phyloP scores from a whole-genome alignment of 2,113 vertebrate species.

The Salminus brasiliensis region DNA sequence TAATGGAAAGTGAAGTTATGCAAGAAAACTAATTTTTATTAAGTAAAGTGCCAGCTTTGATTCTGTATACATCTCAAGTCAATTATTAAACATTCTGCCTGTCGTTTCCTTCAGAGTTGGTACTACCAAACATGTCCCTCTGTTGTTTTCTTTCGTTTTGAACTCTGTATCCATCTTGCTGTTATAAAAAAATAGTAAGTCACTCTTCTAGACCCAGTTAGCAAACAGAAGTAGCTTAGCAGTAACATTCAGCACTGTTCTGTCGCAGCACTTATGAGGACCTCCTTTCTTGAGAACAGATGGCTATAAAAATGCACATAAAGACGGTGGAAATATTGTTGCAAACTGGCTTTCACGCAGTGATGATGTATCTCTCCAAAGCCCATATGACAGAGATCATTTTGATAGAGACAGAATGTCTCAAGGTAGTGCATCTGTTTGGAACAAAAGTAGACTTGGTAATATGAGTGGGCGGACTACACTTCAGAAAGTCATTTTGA shows the following conservation, averaged over 20 bases:
- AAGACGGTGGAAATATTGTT: constrained; percentile 30
- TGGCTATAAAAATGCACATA: constrained; percentile 40
- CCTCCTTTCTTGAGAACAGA: constrained; percentile 29
- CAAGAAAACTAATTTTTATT: constrained; percentile 19
- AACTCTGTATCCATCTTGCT: background rate
- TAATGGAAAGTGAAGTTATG: background rate
- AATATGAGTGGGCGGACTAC: constrained; percentile 3
- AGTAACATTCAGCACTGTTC: background rate
- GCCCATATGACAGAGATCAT: constrained; percentile 1
- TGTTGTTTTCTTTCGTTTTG: background rate
- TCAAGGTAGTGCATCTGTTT: constrained; percentile 30
- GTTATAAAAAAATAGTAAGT: background rate
- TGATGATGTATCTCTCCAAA: constrained; percentile 23
- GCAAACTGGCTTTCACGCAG: constrained; percentile 16
- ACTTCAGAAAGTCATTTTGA: constrained; percentile 13
- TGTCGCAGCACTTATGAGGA: background rate
- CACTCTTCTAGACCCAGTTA: constrained; percentile 1
- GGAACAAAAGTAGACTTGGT: background rate
- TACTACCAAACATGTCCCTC: background rate
- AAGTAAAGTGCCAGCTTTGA: constrained; percentile 4
- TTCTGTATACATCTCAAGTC: background rate
- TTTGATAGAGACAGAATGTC: constrained; percentile 9
- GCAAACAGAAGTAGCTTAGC: constrained; percentile 1
- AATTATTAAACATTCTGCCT: background rate
- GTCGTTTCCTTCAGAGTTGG: background rate